Percentiles rank a stretch among this genome's conserved stretches.
Conservation (phyloP, 1,140 invertebrate species). For the Antheraea mylitta region DNA sequence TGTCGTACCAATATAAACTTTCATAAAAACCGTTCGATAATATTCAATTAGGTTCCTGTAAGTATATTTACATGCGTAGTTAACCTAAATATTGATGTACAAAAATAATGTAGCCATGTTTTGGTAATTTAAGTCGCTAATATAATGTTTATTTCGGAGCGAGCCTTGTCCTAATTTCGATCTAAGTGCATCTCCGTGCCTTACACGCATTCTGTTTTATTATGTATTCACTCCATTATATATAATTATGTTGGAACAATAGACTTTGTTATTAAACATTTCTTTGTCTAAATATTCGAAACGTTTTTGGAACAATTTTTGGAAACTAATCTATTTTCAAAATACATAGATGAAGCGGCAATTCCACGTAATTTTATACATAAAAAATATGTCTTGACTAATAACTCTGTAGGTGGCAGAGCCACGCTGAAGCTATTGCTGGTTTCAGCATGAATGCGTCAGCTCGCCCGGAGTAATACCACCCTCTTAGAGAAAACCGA, state of each 20-base stretch:
- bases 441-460: too few species aligned
- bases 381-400: too few species aligned
- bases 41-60: conserved; percentile 8
- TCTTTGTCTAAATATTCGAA: not conserved
- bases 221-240: not conserved
- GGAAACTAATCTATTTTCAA: too few species aligned
- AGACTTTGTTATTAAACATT: not conserved
- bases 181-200: conserved; percentile 21
- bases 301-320: not conserved
- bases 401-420: too few species aligned
- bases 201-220: conserved; percentile 9
- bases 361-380: too few species aligned
- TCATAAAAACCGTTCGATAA: conserved; percentile 15
- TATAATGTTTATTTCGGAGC: conserved; percentile 47
- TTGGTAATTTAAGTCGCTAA: conserved; percentile 43
- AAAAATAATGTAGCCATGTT: conserved; percentile 34
- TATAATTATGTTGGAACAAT: not conserved
- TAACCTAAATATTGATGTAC: conserved; percentile 49
- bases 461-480: too few species aligned
- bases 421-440: too few species aligned
- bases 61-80: conserved; percentile 30
- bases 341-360: too few species aligned
- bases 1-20: conserved; percentile 4
- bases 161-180: conserved; percentile 47
- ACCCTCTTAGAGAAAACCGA: too few species aligned